These are phyloP conservation scores for Epinotia nisella DNA, from an alignment of 2,888 invertebrate genomes.

Conservation along the genomic window DNA sequence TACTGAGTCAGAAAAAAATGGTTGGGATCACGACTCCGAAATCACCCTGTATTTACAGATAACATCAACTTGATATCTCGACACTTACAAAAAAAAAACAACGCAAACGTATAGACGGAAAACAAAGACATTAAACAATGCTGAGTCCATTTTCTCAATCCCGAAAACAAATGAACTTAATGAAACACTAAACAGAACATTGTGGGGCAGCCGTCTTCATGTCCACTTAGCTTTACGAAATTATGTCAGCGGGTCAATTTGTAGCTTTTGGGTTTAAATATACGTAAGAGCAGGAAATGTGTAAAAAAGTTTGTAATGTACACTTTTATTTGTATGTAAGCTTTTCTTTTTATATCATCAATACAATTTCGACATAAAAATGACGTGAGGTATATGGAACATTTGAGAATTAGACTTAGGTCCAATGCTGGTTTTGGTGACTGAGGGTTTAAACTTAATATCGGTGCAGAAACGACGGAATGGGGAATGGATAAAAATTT, in stretches of 20 bases:
- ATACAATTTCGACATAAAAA: too few species aligned
- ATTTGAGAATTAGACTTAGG: too few species aligned
- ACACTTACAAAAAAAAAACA: too few species aligned
- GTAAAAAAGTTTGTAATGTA: not conserved
- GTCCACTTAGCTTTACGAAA: constrained; percentile 16
- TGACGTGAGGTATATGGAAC: too few species aligned
- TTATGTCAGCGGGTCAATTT: constrained; percentile 31
- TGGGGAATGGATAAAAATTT: too few species aligned
- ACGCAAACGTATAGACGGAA: not conserved
- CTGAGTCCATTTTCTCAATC: not conserved
- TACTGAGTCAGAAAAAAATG: too few species aligned
- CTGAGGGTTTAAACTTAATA: too few species aligned
- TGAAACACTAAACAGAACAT: not conserved
- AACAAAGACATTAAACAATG: not conserved
- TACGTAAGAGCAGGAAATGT: not conserved
- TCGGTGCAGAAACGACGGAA: too few species aligned
- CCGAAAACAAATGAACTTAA: constrained; percentile 3
- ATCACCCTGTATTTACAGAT: too few species aligned
- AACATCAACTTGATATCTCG: not conserved
- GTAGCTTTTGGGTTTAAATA: constrained; percentile 13
- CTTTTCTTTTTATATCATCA: too few species aligned
- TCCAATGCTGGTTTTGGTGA: too few species aligned
- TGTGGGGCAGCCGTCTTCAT: constrained; percentile 1
- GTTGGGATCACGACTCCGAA: too few species aligned
- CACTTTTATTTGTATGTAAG: not conserved